phyloP scores from a whole-genome alignment of 2,113 vertebrate genomes.

The Proterorhinus semilunaris region DNA sequence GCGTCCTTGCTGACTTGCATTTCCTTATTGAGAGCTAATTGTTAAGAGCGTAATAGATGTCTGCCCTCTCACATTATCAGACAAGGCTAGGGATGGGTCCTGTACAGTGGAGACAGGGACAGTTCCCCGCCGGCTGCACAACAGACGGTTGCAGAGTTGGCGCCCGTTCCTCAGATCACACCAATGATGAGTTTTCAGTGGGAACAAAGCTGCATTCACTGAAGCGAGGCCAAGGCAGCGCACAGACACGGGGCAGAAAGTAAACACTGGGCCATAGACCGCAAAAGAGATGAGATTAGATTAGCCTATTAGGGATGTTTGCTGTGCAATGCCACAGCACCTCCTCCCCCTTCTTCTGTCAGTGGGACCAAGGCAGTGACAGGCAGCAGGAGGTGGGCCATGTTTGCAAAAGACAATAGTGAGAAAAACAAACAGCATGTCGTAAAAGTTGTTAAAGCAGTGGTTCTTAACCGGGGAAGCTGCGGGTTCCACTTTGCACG shows the following conservation, averaged over 20 bases:
- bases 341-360: slow-evolving; percentile 51
- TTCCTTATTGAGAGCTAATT: not conserved
- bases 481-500: too few species aligned
- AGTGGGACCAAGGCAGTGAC: slow-evolving; percentile 26
- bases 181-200: slow-evolving; percentile 51
- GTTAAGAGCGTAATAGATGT: not conserved
- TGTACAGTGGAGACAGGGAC: not conserved
- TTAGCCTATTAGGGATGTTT: slow-evolving; percentile 74
- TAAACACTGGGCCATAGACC: slow-evolving; percentile 68
- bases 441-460: not conserved
- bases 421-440: not conserved
- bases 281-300: slow-evolving; percentile 74
- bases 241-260: slow-evolving; percentile 69
- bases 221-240: slow-evolving; percentile 46
- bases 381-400: slow-evolving; percentile 6
- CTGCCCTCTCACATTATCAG: slow-evolving; percentile 4
- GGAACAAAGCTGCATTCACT: slow-evolving; percentile 65
- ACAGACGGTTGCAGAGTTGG: slow-evolving; percentile 40
- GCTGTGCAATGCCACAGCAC: slow-evolving; percentile 62
- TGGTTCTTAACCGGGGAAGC: too few species aligned
- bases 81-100: slow-evolving; percentile 10
- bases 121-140: slow-evolving; percentile 34
- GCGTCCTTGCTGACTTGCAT: not conserved
- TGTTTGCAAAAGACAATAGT: not conserved
- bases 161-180: slow-evolving; percentile 55